Conservation (phyloP, 2,113 vertebrate genomes). For the Edolisoma coerulescens region DNA sequence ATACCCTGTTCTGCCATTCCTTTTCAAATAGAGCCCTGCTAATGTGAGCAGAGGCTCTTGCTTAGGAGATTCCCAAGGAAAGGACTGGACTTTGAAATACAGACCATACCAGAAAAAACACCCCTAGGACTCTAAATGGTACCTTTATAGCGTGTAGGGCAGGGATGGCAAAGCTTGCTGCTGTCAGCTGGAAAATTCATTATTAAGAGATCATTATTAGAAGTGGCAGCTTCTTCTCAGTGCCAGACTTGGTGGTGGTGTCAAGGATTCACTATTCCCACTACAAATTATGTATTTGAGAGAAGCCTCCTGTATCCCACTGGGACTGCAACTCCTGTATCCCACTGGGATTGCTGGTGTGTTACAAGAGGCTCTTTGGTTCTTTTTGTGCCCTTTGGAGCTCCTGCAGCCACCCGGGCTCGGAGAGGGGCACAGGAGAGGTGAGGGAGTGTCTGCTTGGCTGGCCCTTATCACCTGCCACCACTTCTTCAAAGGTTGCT, state of each 20-base stretch:
- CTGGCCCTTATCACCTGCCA: slow-evolving; percentile 13
- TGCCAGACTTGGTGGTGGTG: background rate
- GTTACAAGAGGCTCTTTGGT: background rate
- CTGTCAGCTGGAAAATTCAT: background rate
- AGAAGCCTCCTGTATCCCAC: background rate
- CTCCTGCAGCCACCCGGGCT: background rate
- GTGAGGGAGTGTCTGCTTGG: background rate
- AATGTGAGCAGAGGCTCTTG: background rate
- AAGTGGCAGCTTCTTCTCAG: background rate
- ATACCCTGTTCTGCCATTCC: background rate
- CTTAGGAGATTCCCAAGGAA: background rate
- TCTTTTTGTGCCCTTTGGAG: background rate
- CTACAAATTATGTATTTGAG: fast-evolving
- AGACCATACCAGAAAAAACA: background rate
- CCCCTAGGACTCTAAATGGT: background rate
- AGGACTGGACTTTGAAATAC: background rate
- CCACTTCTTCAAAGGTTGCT: slow-evolving; percentile 2
- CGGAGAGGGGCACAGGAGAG: background rate
- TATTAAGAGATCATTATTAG: background rate
- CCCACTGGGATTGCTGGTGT: fast-evolving
- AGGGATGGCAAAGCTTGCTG: background rate
- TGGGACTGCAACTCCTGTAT: background rate
- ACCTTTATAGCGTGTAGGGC: background rate
- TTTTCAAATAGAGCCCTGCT: background rate
- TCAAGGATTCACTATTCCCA: background rate